Evolutionary conservation across 92 coral and sea anemone species (phyloP).

Genomic region (Heliopora coerulea): DNA sequence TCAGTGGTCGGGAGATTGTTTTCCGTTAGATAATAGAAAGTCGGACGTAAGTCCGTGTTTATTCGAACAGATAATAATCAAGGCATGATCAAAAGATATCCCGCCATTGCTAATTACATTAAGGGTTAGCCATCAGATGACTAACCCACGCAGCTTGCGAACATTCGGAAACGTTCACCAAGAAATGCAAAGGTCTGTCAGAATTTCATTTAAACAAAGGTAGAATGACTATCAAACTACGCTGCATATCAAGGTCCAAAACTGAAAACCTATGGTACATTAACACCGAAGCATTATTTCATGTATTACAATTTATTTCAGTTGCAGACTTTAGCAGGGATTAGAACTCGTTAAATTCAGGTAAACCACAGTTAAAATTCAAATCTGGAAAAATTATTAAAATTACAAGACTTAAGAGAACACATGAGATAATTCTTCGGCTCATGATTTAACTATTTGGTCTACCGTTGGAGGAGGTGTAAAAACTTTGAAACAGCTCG

Average conservation of each 20-base stretch:
- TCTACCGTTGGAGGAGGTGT: constrained; percentile 3
- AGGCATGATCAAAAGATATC: constrained; percentile 29
- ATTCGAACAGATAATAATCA: constrained; percentile 30
- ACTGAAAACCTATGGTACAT: too few species aligned
- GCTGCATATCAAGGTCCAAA: too few species aligned
- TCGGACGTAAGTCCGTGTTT: constrained; percentile 32
- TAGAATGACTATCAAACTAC: too few species aligned
- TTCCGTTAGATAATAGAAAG: background rate
- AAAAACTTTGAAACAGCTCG: too few species aligned
- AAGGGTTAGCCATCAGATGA: constrained; percentile 26
- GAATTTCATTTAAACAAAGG: too few species aligned
- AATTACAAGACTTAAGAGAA: constrained; percentile 24
- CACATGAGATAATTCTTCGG: constrained; percentile 13
- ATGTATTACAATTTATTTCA: background rate
- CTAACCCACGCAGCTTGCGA: constrained; percentile 23
- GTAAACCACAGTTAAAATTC: constrained; percentile 41
- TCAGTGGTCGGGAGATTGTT: background rate
- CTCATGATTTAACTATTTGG: constrained; percentile 4
- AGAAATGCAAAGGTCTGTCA: too few species aligned
- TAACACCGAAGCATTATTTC: background rate
- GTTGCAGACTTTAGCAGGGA: background rate
- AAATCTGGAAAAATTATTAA: constrained; percentile 32
- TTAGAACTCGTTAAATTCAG: constrained; percentile 13
- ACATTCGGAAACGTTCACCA: background rate
- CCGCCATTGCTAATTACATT: constrained; percentile 33